Evolutionary conservation across 2,797 vertebrate genomes (phyloP), one percentile per base, ranked within the genome.

Genomic region (Lates japonicus): DNA sequence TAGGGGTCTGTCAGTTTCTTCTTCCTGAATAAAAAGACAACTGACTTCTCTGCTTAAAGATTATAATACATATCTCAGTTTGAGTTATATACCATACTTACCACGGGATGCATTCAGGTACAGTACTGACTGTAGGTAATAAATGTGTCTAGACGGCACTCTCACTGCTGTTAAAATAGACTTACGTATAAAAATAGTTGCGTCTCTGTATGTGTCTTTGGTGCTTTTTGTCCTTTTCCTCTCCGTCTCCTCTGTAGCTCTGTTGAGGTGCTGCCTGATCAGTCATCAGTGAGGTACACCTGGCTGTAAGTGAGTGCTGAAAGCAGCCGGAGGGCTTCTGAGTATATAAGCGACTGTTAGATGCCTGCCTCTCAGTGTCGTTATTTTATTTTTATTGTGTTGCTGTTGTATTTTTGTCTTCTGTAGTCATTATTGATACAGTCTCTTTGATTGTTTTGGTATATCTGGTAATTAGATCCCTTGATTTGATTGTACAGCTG

Each of bases 11-110:
- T 7, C 52, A 70, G n/a, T 46, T 46, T 76, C 48, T 51, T 49
- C 63, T 65, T 20, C 48, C 48, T 51, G 64, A 67, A 65, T n/a
- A 42, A n/a, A n/a, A n/a, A n/a, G n/a, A 42, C 12, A 49, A n/a
- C n/a, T n/a, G n/a, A n/a, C n/a, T 65, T 22, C 11, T 13, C 42
- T 31, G 4, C 35, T 46, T 61, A 35, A 48, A 42, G 16, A 35
- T 37, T 29, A 42, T 7, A 13, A 16, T 54, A 5, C 35, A 41
- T 54, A 19, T 54, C 19, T 68, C 14, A n/a, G 4, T 25, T 67
- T 3, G 19, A 51, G 11, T 22, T n/a, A n/a, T 51, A 66, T 8
- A 33, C 31, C 8, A 31, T 41, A 1, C 5, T 20, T 39, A 7
- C n/a, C n/a, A 22, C 37, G 14, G 55, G 31, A 33, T 33, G 31